Percentiles rank a stretch among this genome's conserved stretches.
Evolutionary conservation across 2,888 invertebrate species (phyloP).

Genomic region (Periphyllus acericola): DNA sequence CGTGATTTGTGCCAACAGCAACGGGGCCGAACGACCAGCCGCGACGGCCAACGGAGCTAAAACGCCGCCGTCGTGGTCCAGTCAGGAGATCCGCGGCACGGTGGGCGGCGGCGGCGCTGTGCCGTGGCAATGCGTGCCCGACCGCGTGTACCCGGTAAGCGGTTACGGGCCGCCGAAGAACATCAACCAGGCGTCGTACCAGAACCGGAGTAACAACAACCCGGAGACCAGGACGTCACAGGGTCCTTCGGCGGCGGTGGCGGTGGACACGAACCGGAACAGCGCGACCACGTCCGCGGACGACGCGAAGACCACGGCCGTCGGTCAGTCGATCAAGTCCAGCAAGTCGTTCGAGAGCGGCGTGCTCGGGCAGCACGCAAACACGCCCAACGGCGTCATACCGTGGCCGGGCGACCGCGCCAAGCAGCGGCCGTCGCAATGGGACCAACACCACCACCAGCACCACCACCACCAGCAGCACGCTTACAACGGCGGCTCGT

Average conservation of each 20-base stretch:
- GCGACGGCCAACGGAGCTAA: not conserved
- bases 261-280: slow-evolving; percentile 5
- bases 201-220: slow-evolving; percentile 30
- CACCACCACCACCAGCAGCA: not conserved
- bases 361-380: slow-evolving; percentile 62
- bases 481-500: slow-evolving; percentile 40
- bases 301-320: not conserved
- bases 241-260: not conserved
- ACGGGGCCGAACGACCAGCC: not conserved
- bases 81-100: slow-evolving; percentile 64
- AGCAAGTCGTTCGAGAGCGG: slow-evolving; percentile 63
- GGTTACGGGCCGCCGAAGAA: slow-evolving; percentile 45
- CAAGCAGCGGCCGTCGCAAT: slow-evolving; percentile 10
- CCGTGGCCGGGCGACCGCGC: slow-evolving; percentile 63
- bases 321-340: slow-evolving; percentile 44
- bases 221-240: slow-evolving; percentile 19
- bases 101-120: slow-evolving; percentile 46
- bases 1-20: not conserved
- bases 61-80: slow-evolving; percentile 63
- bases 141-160: slow-evolving; percentile 38
- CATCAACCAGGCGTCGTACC: slow-evolving; percentile 50
- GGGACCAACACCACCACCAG: slow-evolving; percentile 48
- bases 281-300: not conserved
- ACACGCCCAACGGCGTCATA: slow-evolving; percentile 63
- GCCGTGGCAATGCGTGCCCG: slow-evolving; percentile 62